phyloP scores from a whole-genome alignment of 2,888 invertebrate genomes.

The Micropterix aruncella region DNA sequence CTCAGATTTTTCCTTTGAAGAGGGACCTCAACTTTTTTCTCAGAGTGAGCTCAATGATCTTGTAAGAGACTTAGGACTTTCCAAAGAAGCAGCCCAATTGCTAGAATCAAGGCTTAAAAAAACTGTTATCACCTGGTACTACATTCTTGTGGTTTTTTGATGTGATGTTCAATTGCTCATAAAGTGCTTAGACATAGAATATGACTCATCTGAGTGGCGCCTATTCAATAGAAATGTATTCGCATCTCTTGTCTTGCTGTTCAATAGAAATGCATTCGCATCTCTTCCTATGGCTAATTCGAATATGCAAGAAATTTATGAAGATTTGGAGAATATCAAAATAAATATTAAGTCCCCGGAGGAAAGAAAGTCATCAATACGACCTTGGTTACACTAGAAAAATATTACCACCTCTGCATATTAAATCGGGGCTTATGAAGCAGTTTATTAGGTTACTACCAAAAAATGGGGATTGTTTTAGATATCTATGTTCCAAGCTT shows the following conservation, averaged over 20 bases:
- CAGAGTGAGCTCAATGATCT: neutral
- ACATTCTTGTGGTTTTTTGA: constrained; percentile 4
- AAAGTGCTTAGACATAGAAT: constrained; percentile 6
- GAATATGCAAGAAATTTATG: constrained; percentile 6
- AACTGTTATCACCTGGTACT: neutral
- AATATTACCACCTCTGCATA: neutral
- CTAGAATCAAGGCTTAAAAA: neutral
- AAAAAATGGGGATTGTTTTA: constrained; percentile 5
- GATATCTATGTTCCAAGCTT: no score
- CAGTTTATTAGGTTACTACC: no score
- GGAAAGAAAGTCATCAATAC: neutral
- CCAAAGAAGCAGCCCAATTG: neutral
- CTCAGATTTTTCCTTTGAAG: neutral
- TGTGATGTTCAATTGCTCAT: constrained; percentile 6
- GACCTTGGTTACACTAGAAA: neutral
- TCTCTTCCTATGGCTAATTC: constrained; percentile 5
- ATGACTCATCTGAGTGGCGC: constrained; percentile 6
- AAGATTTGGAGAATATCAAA: neutral
- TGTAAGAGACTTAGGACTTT: neutral
- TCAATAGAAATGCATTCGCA: constrained; percentile 3
- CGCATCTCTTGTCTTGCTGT: constrained; percentile 2
- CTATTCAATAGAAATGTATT: constrained; percentile 5
- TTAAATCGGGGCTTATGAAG: no score
- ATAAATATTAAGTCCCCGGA: neutral
- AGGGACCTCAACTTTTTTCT: neutral